Evolutionary conservation across 2,113 vertebrate species (phyloP).

Genomic region (Rhabdomys dilectus): DNA sequence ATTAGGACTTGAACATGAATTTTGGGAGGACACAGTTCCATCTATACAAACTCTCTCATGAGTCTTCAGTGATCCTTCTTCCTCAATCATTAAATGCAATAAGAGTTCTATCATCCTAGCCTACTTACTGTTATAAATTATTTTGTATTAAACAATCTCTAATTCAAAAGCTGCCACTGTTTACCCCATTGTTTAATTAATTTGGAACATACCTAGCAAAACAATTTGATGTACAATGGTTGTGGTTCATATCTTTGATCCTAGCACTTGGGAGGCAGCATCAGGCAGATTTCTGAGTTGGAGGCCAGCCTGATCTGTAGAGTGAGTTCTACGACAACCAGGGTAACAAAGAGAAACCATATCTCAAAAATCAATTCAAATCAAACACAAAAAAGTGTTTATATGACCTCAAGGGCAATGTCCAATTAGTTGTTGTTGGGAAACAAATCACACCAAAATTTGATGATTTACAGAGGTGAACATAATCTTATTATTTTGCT

Average conservation of each 20-base stretch:
- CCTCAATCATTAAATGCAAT: not conserved
- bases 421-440: not conserved
- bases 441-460: not conserved
- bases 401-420: no score
- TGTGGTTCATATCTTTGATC: not conserved
- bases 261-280: not conserved
- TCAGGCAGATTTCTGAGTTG: not conserved
- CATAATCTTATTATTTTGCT: not conserved
- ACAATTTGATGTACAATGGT: not conserved
- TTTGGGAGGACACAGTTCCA: not conserved
- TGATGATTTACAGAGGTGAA: not conserved
- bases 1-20: not conserved
- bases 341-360: not conserved
- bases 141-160: not conserved
- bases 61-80: not conserved
- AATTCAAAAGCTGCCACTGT: not conserved
- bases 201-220: not conserved
- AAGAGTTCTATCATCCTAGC: not conserved
- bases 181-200: not conserved
- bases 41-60: not conserved
- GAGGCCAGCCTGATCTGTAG: not conserved
- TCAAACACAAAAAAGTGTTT: not conserved
- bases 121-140: not conserved
- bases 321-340: not conserved
- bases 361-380: not conserved